These are phyloP conservation scores for Baccha elongata DNA, from an alignment of 2,888 invertebrate genomes.

Conservation along the genomic window DNA sequence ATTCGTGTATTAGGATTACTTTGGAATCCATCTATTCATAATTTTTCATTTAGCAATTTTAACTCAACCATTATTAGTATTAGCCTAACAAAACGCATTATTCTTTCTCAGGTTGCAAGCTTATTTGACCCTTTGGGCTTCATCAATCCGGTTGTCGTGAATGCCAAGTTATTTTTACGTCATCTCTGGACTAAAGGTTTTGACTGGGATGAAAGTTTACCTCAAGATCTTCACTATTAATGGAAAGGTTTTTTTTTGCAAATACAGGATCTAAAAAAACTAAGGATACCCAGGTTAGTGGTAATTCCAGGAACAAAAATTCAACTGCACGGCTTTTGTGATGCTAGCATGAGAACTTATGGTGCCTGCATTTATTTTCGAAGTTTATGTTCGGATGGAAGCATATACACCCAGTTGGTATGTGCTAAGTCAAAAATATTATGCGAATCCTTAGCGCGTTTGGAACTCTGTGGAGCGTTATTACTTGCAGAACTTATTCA, in stretches of 20 bases:
- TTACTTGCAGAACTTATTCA: conserved; percentile 73
- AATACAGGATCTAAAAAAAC: conserved; percentile 10
- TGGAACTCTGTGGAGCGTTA: conserved; percentile 77
- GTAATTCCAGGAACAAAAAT: not conserved
- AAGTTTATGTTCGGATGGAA: not conserved
- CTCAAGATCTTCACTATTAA: conserved; percentile 5
- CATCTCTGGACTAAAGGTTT: no score
- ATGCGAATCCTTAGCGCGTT: conserved; percentile 53
- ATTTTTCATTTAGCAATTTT: conserved; percentile 15
- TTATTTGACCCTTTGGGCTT: conserved; percentile 28
- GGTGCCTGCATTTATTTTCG: conserved; percentile 35
- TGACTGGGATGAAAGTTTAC: conserved; percentile 58
- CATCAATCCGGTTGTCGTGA: conserved; percentile 14
- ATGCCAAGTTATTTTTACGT: conserved; percentile 54
- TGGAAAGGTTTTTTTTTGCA: conserved; percentile 27
- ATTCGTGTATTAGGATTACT: conserved; percentile 10
- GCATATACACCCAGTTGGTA: conserved; percentile 6
- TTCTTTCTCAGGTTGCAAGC: conserved; percentile 24
- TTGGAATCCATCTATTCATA: conserved; percentile 10
- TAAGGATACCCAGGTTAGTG: conserved; percentile 42
- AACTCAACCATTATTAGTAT: not conserved
- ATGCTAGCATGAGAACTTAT: conserved; percentile 5
- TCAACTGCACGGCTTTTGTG: not conserved
- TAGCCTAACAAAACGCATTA: not conserved
- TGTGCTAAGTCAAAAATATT: conserved; percentile 38